Base-by-base conservation (phyloP, 2,113 vertebrate genomes). In the Chaetura pelagica region DNA sequence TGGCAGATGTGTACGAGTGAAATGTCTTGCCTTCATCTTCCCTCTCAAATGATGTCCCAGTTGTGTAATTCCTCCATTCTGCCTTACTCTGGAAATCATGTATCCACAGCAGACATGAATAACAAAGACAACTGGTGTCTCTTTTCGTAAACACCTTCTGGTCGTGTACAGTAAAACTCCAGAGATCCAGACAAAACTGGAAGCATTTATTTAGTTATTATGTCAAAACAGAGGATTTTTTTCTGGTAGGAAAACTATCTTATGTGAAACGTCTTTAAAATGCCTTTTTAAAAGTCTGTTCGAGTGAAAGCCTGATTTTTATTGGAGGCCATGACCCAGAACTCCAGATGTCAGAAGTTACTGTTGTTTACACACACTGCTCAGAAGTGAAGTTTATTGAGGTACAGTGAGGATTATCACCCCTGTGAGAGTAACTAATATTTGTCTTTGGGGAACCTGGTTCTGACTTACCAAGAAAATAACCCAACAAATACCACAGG, bases 121-220 rank as follows among this genome's bases (percentile, higher is more conserved):
- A 74, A 58, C 58, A 74, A 58, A 54, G 35, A 73, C 61, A 83
- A 76, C 21, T 69, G 22, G 35, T 51, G 4, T 67, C 20, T 62
- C 26, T 32, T 90, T 85, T 85, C 66, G 79, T 86, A 90, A 92
- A 83, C 83, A 80, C 59, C 52, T 94, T 71, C 84, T 94, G 59
- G 62, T 83, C 19, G 58, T 73, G 12, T 35, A 58, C 13, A 73
- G n/a, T 55, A 34, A 74, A 80, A 74, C 54, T 85, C 74, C 22
- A 35, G n/a, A 75, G 35, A 88, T 57, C 24, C 24, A 69, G n/a
- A 44, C 6, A 40, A 4, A 73, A 69, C 27, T 40, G 35, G 40
- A 76, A 85, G n/a, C 5, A 57, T 76, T 83, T 76, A 32, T 52
- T 12, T 27, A 68, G 24, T 32, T 63, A 34, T 15, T 90, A 32